A percentile compares a stretch with the other conserved stretches of the same genome.
Evolutionary conservation across 1,140 invertebrate genomes (phyloP).

Genomic region (Gyrodactylus bullatarudis): DNA sequence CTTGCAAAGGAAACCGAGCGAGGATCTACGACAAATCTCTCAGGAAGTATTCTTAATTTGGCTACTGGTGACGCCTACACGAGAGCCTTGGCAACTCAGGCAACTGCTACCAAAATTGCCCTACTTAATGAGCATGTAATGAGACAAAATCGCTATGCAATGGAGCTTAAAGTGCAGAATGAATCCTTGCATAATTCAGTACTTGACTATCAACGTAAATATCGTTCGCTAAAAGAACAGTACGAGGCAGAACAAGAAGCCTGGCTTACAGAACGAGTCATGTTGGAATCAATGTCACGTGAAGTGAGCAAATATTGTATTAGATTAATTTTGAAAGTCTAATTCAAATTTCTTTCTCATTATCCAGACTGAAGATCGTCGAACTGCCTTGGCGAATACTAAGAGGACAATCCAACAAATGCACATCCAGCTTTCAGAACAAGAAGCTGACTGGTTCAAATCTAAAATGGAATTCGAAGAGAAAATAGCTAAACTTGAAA

Average conservation of each 20-base stretch:
- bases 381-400: background rate
- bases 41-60: background rate
- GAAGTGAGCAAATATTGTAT: background rate
- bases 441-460: background rate
- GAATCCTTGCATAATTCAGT: background rate
- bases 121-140: conserved; percentile 1
- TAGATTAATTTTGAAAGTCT: background rate
- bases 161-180: conserved; percentile 3
- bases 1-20: background rate
- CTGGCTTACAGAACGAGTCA: background rate
- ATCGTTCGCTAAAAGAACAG: background rate
- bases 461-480: background rate
- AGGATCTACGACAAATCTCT: background rate
- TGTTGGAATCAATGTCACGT: background rate
- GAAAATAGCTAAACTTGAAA: background rate
- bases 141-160: background rate
- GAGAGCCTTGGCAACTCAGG: background rate
- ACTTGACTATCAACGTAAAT: conserved; percentile 3
- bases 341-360: background rate
- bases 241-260: conserved; percentile 1
- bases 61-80: background rate
- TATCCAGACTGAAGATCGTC: background rate
- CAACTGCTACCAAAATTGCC: background rate
- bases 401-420: background rate
- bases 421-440: background rate